Evolutionary conservation across 92 coral and sea anemone species (phyloP).

Genomic region (Parazoanthus atlanticus): DNA sequence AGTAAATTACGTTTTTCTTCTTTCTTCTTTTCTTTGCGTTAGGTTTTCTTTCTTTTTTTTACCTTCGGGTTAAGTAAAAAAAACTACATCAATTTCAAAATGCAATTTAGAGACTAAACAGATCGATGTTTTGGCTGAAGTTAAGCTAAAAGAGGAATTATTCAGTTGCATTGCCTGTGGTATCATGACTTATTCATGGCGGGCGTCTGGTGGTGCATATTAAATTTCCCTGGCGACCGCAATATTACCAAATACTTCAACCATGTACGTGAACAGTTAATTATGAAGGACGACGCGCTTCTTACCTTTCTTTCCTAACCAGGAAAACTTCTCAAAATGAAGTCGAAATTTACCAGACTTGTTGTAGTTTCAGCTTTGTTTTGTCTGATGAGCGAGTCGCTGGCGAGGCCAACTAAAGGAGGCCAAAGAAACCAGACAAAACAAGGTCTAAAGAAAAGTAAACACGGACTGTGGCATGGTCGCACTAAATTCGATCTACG

Average conservation of each 20-base stretch:
- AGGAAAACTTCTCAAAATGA: conserved; percentile 51
- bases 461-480: conserved; percentile 51
- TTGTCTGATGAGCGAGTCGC: conserved; percentile 34
- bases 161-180: conserved; percentile 18
- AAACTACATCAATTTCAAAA: not conserved
- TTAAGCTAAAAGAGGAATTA: not conserved
- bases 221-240: not conserved
- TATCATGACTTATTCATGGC: conserved; percentile 36
- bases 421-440: conserved; percentile 45
- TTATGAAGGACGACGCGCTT: conserved; percentile 32
- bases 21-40: not conserved
- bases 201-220: conserved; percentile 14
- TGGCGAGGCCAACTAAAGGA: conserved; percentile 55
- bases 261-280: conserved; percentile 34
- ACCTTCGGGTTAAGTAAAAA: not conserved
- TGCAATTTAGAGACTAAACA: conserved; percentile 15
- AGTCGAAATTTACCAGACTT: conserved; percentile 40
- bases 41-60: not conserved
- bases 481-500: conserved; percentile 40
- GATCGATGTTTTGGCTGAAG: not conserved
- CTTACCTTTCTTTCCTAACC: conserved; percentile 3
- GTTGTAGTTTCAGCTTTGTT: conserved; percentile 44
- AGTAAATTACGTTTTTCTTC: not conserved
- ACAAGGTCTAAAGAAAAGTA: conserved; percentile 31
- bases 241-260: conserved; percentile 44